Base-by-base conservation (phyloP, 2,797 vertebrate species). In the Lates japonicus region DNA sequence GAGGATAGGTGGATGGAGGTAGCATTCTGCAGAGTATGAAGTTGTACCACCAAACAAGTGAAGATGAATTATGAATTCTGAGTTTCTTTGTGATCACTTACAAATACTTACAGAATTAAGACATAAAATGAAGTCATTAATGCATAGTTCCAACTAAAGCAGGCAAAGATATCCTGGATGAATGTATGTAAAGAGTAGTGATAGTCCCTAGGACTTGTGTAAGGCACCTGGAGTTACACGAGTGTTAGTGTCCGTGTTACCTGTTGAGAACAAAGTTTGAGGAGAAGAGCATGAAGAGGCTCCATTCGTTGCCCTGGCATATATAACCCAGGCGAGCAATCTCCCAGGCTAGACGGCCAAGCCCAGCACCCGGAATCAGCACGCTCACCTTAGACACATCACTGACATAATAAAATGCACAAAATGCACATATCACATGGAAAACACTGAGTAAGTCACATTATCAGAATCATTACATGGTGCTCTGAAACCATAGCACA, bases 281-380 rank as follows among this genome's bases (percentile, higher is more conserved):
- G 88, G 97, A 98, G 96, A 99, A 99, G 85, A 99, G 97, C 98
- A 99, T 99, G 95, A 98, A 99, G 96, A 99, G 98, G 94, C 98
- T 99, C 98, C 98, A 99, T 93, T 99, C 98, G 70, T 99, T 99
- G 93, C 98, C 98, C 94, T 99, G 98, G 95, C 98, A 99, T 82
- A 94, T 95, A 91, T 98, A 99, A 87, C 98, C 98, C 87, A 98
- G 96, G 74, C 94, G 95, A 89, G 98, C 97, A 78, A 99, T 97
- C 95, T 99, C 98, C 98, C 98, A 99, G 58, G 98, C 97, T 78
- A 99, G 95, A 87, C 98, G 97, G 87, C 98, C 98, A 85, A 99
- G 97, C 83, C 98, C 98, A 78, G 98, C 97, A 89, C 98, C 98
- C 77, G 98, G 98, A 84, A 99, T 96, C 94, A 99, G 95, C 90